phyloP scores from a whole-genome alignment of 2,888 invertebrate species.

The Epirrhoe alternata region DNA sequence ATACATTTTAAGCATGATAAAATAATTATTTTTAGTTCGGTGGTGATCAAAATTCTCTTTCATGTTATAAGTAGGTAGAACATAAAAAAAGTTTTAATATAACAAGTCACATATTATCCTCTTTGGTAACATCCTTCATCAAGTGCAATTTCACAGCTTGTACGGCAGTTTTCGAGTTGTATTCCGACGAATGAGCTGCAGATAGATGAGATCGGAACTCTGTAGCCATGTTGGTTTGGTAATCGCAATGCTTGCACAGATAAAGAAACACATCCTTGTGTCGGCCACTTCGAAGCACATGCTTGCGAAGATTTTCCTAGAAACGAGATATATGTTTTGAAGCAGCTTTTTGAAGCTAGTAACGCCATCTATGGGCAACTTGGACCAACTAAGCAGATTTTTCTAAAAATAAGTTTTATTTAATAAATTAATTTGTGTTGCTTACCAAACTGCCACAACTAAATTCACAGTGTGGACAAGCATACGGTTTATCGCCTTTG shows the following conservation, averaged over 20 bases:
- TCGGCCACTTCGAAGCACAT: conserved; percentile 91
- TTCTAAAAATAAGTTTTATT: not conserved
- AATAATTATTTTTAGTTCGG: too few species aligned
- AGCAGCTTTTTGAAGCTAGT: not conserved
- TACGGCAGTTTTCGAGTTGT: conserved; percentile 78
- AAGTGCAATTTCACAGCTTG: conserved; percentile 69
- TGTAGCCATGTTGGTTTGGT: conserved; percentile 87
- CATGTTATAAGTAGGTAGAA: not conserved
- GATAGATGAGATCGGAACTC: conserved; percentile 88
- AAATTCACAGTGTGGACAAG: conserved; percentile 93
- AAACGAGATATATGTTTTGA: not conserved
- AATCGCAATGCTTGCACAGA: conserved; percentile 88
- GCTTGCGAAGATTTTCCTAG: conserved; percentile 95
- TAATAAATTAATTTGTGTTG: not conserved
- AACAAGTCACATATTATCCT: not conserved
- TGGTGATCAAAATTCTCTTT: not conserved
- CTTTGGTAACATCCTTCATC: conserved; percentile 43
- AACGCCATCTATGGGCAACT: conserved; percentile 32
- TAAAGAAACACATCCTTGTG: conserved; percentile 92
- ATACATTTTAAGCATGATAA: conserved; percentile 3
- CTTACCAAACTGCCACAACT: conserved; percentile 88
- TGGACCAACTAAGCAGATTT: not conserved
- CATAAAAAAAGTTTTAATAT: too few species aligned
- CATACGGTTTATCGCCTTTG: conserved; percentile 92
- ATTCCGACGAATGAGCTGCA: conserved; percentile 82